Conservation (phyloP, 2,797 vertebrate species). For the Falco berigora region DNA sequence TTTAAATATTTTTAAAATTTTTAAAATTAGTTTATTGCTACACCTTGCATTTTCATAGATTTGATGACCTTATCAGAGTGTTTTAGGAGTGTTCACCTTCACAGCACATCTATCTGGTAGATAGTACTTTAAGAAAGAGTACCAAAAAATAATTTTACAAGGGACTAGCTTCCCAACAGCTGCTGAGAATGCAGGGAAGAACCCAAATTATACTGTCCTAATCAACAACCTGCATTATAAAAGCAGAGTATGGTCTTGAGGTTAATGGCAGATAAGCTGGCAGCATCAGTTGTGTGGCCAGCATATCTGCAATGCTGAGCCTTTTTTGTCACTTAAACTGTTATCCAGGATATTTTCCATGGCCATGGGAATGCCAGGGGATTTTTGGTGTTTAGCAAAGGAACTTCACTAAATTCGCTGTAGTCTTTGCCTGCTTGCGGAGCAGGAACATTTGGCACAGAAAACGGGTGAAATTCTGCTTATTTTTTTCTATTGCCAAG, state of each 20-base stretch:
- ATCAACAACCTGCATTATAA: neutral
- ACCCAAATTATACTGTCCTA: neutral
- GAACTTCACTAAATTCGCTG: neutral
- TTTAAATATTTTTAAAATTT: neutral
- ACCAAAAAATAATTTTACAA: neutral
- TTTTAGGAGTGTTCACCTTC: neutral
- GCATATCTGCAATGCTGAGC: neutral
- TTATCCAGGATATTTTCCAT: neutral
- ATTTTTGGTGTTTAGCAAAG: neutral
- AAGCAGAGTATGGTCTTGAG: neutral
- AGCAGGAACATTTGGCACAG: neutral
- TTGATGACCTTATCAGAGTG: neutral
- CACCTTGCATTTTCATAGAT: neutral
- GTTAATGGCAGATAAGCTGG: neutral
- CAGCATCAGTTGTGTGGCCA: fast-evolving
- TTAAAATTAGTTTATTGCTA: neutral
- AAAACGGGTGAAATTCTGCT: neutral
- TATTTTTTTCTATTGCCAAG: neutral
- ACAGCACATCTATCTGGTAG: neutral
- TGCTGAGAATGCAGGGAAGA: neutral
- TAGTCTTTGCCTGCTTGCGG: neutral
- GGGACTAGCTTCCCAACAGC: neutral
- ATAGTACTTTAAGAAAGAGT: neutral
- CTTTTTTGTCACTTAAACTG: neutral
- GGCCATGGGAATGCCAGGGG: neutral